Base-by-base conservation (phyloP, 1,140 invertebrate species). In the Drosophila nigromelanica region DNA sequence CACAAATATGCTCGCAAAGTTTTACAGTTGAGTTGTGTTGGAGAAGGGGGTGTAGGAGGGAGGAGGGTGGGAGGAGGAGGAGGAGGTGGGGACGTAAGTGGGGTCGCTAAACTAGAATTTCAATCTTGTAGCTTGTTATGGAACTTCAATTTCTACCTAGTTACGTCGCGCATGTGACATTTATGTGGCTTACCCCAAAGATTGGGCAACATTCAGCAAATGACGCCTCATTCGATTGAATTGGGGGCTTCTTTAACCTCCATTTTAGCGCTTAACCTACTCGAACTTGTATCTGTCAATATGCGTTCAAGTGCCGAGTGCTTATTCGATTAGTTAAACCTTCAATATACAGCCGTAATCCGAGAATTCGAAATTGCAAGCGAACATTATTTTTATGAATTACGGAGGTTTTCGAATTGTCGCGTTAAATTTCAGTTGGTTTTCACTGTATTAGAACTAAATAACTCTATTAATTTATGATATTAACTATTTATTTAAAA, bases 11-110 rank as follows among this genome's bases (percentile, higher is more conserved):
- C 27, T 33, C 7, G 10, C 27, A 58, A 58, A 58, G 40, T 58
- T 58, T 58, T 58, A 58, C 40, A 58, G 24, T 45, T 45, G 24
- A 56, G 24, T 56, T 56, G 5, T 12, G 52, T 11, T 42, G 40
- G 24, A 12, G 35, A 4, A 10, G 10, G 35, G 14, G 7, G 10
- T 21, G 14, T 45, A 14, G 3, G 18, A 11, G 12, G 10, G n/a
- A n/a, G n/a, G n/a, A n/a, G 18, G 18, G 18, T 18, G 18, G 18
- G 18, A 18, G 18, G 18, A 18, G 18, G 1, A 18, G 5, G 24
- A 0, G 21, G 7, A 24, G 4, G 10, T n/a, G n/a, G n/a, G n/a
- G n/a, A n/a, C 24, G 10, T 35, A 8, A 10, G 33, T 35, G 45
- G 11, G 43, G 7, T 11, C 15, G 24, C 24, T 0, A 30, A 27